Percentiles rank a stretch among this genome's conserved stretches.
phyloP scores from a whole-genome alignment of 2,797 vertebrate genomes.

The Siniperca undulata region DNA sequence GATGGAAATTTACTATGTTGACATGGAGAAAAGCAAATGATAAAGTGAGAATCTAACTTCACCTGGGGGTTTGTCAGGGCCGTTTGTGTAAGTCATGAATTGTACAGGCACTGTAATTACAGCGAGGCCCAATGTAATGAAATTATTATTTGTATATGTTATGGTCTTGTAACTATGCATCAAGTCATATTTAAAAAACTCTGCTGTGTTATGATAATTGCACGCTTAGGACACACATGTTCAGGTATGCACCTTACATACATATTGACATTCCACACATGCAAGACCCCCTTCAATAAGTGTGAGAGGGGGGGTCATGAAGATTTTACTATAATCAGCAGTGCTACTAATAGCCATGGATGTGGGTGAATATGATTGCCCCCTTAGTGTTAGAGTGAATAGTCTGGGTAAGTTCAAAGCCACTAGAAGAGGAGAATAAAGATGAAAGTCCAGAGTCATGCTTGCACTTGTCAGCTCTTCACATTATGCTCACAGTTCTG shows the following conservation, averaged over 20 bases:
- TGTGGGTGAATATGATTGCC: slow-evolving; percentile 38
- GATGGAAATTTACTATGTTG: slow-evolving; percentile 55
- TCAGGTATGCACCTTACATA: slow-evolving; percentile 48
- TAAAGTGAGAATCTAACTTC: slow-evolving; percentile 40
- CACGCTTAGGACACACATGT: slow-evolving; percentile 46
- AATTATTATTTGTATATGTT: slow-evolving; percentile 85
- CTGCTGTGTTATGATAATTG: slow-evolving; percentile 70
- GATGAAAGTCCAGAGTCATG: slow-evolving; percentile 35
- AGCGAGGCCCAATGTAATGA: slow-evolving; percentile 52
- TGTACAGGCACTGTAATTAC: slow-evolving; percentile 66
- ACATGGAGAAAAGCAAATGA: slow-evolving; percentile 53
- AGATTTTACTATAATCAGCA: slow-evolving; percentile 60
- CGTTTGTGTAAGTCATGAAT: slow-evolving; percentile 48
- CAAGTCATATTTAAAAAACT: slow-evolving; percentile 45
- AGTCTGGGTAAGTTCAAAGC: slow-evolving; percentile 52
- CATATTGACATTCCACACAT: slow-evolving; percentile 64
- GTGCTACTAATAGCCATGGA: slow-evolving; percentile 15
- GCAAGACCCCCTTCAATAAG: slow-evolving; percentile 47
- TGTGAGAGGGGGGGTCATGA: slow-evolving; percentile 31
- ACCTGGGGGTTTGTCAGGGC: slow-evolving; percentile 42
- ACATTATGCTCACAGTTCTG: slow-evolving; percentile 28
- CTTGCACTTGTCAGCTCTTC: slow-evolving; percentile 38
- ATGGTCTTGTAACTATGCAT: slow-evolving; percentile 81
- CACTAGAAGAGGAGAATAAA: slow-evolving; percentile 25
- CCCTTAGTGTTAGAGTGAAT: slow-evolving; percentile 40